Evolutionary conservation across 2,113 vertebrate genomes (phyloP).

Genomic region (Oceanodroma tethys): DNA sequence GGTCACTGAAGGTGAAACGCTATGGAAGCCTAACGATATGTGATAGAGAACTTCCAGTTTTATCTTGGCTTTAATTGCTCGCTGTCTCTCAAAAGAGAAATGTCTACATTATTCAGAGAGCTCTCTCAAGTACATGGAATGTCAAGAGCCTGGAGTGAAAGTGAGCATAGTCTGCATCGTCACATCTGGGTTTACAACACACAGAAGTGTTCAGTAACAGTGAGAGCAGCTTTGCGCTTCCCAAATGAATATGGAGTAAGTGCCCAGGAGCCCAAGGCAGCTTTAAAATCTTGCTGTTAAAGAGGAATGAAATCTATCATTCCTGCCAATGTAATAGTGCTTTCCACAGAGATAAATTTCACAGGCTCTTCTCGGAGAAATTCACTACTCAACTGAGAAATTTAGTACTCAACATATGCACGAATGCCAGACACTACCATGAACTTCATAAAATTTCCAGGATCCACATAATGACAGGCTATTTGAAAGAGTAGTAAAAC

Average conservation of each 20-base stretch:
- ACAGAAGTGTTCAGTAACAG: not conserved
- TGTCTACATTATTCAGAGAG: not conserved
- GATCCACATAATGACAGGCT: not conserved
- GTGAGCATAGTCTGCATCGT: not conserved
- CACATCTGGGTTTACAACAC: not conserved
- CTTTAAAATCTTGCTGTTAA: not conserved
- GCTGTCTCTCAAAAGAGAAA: not conserved
- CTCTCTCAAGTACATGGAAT: not conserved
- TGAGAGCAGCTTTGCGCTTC: not conserved
- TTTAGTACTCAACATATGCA: not conserved
- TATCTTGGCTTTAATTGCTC: not conserved
- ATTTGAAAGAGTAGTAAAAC: not conserved
- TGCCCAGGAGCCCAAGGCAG: not conserved
- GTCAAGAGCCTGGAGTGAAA: constrained; percentile 6
- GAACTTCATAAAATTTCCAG: not conserved
- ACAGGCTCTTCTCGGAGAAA: not conserved
- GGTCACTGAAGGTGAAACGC: not conserved
- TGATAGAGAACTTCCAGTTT: not conserved
- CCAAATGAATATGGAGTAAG: not conserved
- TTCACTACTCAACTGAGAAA: not conserved
- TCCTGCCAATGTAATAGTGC: not conserved
- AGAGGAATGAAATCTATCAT: not conserved
- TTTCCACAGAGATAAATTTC: not conserved
- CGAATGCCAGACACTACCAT: not conserved
- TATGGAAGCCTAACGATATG: not conserved